Evolutionary conservation across 2,888 invertebrate species (phyloP).

Genomic region (Lysandra coridon): DNA sequence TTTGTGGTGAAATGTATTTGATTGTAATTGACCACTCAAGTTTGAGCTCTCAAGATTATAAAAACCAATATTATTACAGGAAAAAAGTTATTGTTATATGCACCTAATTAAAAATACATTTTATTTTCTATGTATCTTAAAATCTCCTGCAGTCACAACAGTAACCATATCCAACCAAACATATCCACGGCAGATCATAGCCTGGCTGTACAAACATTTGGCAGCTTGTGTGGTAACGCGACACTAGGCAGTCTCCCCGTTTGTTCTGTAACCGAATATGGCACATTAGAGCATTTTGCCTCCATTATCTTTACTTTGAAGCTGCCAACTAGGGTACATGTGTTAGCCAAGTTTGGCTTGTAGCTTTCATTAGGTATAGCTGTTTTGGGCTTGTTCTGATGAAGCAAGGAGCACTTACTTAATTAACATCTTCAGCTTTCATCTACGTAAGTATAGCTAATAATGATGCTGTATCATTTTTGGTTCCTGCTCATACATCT

Average conservation of each 20-base stretch:
- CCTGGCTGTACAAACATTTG: slow-evolving; percentile 62
- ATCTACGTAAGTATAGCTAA: neutral
- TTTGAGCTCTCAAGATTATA: too few species aligned
- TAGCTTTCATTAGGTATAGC: slow-evolving; percentile 3
- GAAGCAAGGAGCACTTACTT: neutral
- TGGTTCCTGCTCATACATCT: neutral
- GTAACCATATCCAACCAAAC: slow-evolving; percentile 25
- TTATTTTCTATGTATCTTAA: neutral
- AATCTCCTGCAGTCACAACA: slow-evolving; percentile 13
- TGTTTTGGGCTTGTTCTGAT: slow-evolving; percentile 2
- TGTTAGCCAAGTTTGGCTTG: slow-evolving; percentile 41
- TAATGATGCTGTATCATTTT: neutral
- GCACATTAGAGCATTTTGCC: slow-evolving; percentile 76
- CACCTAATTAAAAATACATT: neutral
- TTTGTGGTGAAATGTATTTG: too few species aligned
- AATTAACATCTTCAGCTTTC: neutral
- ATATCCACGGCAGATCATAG: slow-evolving; percentile 30
- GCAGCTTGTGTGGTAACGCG: slow-evolving; percentile 67
- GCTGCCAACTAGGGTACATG: slow-evolving; percentile 66
- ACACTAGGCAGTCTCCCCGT: slow-evolving; percentile 64
- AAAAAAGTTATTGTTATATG: neutral
- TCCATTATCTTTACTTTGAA: slow-evolving; percentile 77
- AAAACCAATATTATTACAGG: too few species aligned
- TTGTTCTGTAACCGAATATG: slow-evolving; percentile 72
- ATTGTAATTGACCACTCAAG: too few species aligned